A percentile compares a stretch with the other conserved stretches of the same genome.
phyloP scores from a whole-genome alignment of 2,888 invertebrate genomes.

The Acheta domesticus region DNA sequence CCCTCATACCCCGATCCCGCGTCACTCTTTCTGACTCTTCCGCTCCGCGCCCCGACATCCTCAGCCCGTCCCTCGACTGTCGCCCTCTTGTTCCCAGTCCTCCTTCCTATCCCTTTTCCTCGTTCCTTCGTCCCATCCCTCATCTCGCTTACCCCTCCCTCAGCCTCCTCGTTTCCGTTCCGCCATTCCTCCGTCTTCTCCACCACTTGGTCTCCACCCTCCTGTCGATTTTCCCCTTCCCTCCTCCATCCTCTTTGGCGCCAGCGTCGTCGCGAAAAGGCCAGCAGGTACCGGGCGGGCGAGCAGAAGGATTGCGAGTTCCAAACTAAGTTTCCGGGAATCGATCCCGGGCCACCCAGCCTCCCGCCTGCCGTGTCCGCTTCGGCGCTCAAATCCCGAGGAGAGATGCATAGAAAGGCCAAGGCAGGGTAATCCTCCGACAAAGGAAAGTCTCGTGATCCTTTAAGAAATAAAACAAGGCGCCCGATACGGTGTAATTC shows the following conservation, averaged over 20 bases:
- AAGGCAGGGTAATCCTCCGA: not conserved
- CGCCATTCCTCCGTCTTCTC: not conserved
- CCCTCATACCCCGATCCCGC: not conserved
- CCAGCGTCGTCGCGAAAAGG: not conserved
- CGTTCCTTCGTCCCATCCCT: not conserved
- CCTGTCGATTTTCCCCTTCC: not conserved
- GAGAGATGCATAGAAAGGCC: conserved; percentile 6
- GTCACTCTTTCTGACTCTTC: not conserved
- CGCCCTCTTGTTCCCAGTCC: not conserved
- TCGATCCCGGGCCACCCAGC: not conserved
- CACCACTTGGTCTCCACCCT: not conserved
- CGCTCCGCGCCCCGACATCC: not conserved
- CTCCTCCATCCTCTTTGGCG: not conserved
- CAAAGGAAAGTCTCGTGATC: not conserved
- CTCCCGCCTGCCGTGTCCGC: not conserved
- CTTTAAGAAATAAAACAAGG: not conserved
- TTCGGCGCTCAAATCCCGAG: not conserved
- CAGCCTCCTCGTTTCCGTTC: not conserved
- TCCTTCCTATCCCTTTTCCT: not conserved
- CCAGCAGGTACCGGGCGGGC: not conserved
- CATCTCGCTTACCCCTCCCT: not conserved
- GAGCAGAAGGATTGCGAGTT: conserved; percentile 9
- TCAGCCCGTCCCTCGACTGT: not conserved
- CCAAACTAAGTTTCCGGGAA: conserved; percentile 18
- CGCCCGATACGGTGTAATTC: not conserved